Base-by-base conservation (phyloP, 92 coral and sea anemone species). In the Isaurus tuberculatus region DNA sequence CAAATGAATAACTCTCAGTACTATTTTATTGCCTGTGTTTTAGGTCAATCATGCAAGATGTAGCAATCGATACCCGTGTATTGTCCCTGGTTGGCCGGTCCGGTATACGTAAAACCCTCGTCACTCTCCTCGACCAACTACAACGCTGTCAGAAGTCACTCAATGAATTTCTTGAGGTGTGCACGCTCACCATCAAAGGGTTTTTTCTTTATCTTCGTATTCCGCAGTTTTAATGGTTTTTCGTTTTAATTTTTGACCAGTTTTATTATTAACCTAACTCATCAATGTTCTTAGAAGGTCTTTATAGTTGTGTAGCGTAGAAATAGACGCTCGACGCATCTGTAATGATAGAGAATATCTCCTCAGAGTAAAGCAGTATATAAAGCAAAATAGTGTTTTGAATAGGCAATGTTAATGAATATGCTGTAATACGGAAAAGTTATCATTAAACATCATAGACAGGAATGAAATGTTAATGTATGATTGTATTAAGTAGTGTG, bases 71-170 rank as follows among this genome's bases (percentile, higher is more conserved):
- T 77, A 97, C 92, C 83, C 94, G 99, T 81, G 97, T 97, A 42
- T 79, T 97, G 89, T 97, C 99, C 0, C 87, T 97, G 42, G 99
- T 97, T 64, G 97, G 87, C 17, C 94, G 95, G 25, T 84, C 99
- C 46, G 99, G 99, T 22, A 92, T 94, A 36, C 89, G 99, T 30
- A 97, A 94, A 81, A 92, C 86, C 10, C 91, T 97, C 14, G 92
- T 94, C 20, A 97, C 98, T 2, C 89, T 97, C 14, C 91, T 97
- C 65, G 99, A 97, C 81, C 99, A 97, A 72, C 90, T 97, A 37
- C 99, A 97, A 79, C 93, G 99, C 29, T 97, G 99, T 81, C 99
- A 97, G 87, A 97, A 97, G 74, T 97, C 99, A 40, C 98, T 97
- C 29, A 97, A 97, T 31, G 99, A 97, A 63, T 97, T 97, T 80